Evolutionary conservation across 2,888 invertebrate genomes (phyloP), one percentile per base, ranked within the genome.

Genomic region (Oligia strigilis): DNA sequence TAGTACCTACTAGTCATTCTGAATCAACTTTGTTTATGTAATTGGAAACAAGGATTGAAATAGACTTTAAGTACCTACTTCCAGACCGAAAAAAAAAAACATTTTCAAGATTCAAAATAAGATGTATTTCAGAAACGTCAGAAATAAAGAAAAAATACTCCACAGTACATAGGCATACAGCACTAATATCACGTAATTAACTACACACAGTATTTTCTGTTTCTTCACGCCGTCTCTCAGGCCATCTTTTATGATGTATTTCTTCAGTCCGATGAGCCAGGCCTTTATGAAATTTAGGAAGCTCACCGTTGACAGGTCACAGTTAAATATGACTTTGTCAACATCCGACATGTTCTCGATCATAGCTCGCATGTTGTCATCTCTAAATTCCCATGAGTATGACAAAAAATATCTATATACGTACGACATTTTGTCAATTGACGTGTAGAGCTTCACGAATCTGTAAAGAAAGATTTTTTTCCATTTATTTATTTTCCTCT

Each of bases 321-420:
- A 87, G 49, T 90, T 88, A 13, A 84, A 90, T 11, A 90, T 85
- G 8, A 71, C 72, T 55, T 75, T 83, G 74, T 90, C 90, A 13
- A 71, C 72, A 0, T 80, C 64, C 0, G 78, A 71, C 84, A 90
- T 81, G 4, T 60, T 76, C 4, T 71, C 46, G 14, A 90, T 67
- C 72, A 81, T 72, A 0, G 19, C n/a, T 36, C 66, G 71, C 1
- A 86, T 49, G 19, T 90, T 90, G 4, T 84, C 73, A 17, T 89
- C 85, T 9, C n/a, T 72, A 29, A 90, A 90, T 0, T 62, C 36
- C 90, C 90, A 90, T 0, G 82, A 74, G 46, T 89, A 82, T 13
- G 75, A 64, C 23, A 80, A 62, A 60, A 90, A 90, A 70, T 83
- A 87, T n/a, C 78, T 75, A 14, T 82, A 78, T 0, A 84, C 67